These are phyloP conservation scores for Prenolepis imparis DNA, from an alignment of 2,888 invertebrate species.

Conservation along the genomic window DNA sequence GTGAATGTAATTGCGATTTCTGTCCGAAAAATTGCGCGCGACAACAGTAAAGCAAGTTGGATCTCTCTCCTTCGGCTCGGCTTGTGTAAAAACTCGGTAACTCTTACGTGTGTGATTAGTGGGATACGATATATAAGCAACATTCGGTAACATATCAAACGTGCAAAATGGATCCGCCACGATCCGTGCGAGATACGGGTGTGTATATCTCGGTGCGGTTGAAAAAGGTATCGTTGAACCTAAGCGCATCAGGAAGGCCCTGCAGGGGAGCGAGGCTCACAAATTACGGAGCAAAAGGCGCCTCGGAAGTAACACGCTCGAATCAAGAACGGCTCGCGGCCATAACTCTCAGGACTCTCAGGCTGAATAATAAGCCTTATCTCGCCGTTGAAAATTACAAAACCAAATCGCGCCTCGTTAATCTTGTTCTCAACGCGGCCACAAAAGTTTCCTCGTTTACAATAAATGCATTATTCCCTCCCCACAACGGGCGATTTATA, in stretches of 20 bases:
- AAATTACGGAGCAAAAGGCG: constrained; percentile 37
- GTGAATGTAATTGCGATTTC: neutral
- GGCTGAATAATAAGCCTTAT: constrained; percentile 47
- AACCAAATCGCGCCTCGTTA: constrained; percentile 34
- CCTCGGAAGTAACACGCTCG: constrained; percentile 42
- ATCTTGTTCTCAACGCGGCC: constrained; percentile 35
- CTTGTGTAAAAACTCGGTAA: constrained; percentile 40
- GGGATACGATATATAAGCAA: neutral
- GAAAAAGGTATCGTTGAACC: constrained; percentile 13
- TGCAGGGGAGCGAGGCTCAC: neutral
- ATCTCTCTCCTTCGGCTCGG: neutral
- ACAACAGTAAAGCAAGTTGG: neutral
- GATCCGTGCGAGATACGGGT: neutral
- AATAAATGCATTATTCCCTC: constrained; percentile 14
- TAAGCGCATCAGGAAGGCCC: constrained; percentile 9
- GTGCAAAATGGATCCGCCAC: neutral
- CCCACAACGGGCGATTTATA: constrained; percentile 15
- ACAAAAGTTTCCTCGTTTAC: constrained; percentile 31
- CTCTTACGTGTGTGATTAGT: constrained; percentile 11
- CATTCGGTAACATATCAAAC: constrained; percentile 5
- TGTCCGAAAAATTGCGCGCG: constrained; percentile 24
- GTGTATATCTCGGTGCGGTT: neutral
- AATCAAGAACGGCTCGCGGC: constrained; percentile 35
- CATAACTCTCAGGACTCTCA: constrained; percentile 7
- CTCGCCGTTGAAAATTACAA: constrained; percentile 39